Base-by-base conservation (phyloP, 2,797 vertebrate genomes). In the Champsocephalus esox region DNA sequence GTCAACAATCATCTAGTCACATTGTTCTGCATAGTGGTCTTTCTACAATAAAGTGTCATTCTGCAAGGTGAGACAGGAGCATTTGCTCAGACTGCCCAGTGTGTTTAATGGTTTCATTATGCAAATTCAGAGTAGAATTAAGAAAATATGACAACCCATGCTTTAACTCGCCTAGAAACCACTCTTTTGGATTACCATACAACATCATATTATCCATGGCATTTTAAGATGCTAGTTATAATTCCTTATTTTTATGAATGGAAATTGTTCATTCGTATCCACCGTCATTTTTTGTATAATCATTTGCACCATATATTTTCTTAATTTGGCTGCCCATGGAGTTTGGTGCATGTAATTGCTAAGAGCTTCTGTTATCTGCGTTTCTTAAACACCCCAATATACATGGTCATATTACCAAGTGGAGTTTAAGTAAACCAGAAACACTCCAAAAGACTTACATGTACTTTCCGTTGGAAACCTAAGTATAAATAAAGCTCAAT, bases 11-110 rank as follows among this genome's bases (percentile, higher is more conserved):
- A 69, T 82, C 64, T 52, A n/a, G 49, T 75, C 46, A 70, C 9
- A 63, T 82, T 79, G 61, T 60, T 32, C 70, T 62, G 44, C 51
- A 72, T 67, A 82, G 78, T 75, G 48, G 28, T 62, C 49, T 79
- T 56, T 52, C 45, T 58, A 73, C 77, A 85, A 78, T 84, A 24
- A 50, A 75, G 66, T 74, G 75, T 79, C 66, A 75, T 78, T 82
- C 28, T 73, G 51, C 16, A 61, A 75, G 71, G 60, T 80, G 34
- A 38, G 6, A 38, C 34, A 38, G 8, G 2, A 38, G 34, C 34
- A 38, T 38, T 38, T 38, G 34, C 34, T 38, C 34, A 9, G 34
- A 9, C 34, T 38, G 70, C 34, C 4, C 4, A 0, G 4, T 66
- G 59, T 55, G 38, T 68, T 52, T 21, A 56, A 72, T 44, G 17